Conservation (phyloP, 2,113 vertebrate genomes). For the Tapirus terrestris region DNA sequence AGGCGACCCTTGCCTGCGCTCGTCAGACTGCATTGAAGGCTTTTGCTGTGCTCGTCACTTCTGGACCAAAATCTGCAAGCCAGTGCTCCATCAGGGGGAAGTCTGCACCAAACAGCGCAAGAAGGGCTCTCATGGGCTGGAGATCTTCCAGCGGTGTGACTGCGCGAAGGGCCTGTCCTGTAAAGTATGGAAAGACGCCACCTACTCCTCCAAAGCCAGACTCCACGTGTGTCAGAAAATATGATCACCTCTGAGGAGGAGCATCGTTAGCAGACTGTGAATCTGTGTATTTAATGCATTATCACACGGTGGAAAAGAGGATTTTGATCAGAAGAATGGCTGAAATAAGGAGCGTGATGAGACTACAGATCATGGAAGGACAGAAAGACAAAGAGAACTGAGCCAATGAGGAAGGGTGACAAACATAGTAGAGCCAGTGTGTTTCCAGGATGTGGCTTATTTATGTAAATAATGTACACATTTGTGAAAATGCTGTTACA, state of each 20-base stretch:
- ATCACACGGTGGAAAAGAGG: conserved; percentile 66
- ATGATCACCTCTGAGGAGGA: conserved; percentile 83
- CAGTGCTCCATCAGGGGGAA: conserved; percentile 94
- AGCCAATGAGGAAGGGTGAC: conserved; percentile 65
- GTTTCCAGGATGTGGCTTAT: conserved; percentile 71
- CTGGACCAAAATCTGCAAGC: conserved; percentile 99
- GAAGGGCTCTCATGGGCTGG: conserved; percentile 95
- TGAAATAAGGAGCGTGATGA: conserved; percentile 60
- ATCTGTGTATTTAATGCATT: conserved; percentile 81
- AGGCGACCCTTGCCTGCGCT: conserved; percentile 94
- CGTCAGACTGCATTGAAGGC: conserved; percentile 94
- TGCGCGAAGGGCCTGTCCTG: conserved; percentile 97
- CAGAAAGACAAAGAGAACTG: not conserved
- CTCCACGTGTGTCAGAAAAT: conserved; percentile 98
- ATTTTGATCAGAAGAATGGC: conserved; percentile 72
- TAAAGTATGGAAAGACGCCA: conserved; percentile 99
- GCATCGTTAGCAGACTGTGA: conserved; percentile 74
- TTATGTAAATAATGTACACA: conserved; percentile 86
- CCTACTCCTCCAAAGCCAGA: conserved; percentile 96
- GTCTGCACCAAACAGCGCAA: conserved; percentile 96
- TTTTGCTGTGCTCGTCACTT: conserved; percentile 97
- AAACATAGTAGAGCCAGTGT: conserved; percentile 54
- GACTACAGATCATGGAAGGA: conserved; percentile 57
- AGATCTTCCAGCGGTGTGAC: conserved; percentile 98
- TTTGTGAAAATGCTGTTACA: conserved; percentile 74